Evolutionary conservation across 2,797 vertebrate genomes (phyloP).

Genomic region (Enteromius viviparus): DNA sequence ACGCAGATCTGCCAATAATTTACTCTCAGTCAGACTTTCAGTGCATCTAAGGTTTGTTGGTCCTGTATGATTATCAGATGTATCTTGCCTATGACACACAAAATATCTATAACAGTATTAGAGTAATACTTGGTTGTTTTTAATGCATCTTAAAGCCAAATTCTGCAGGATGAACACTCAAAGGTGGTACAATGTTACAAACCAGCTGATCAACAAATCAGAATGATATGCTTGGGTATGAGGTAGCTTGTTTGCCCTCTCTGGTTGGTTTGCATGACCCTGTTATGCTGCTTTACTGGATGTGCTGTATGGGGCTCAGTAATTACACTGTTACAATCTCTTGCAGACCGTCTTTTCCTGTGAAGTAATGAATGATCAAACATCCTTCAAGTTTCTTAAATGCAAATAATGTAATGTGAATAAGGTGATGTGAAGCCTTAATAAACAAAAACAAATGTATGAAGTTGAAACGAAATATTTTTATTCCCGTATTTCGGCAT

Average conservation of each 20-base stretch:
- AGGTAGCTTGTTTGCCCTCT: slow-evolving; percentile 9
- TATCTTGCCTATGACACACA: not conserved
- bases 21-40: not conserved
- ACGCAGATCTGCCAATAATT: not conserved
- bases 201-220: slow-evolving; percentile 18
- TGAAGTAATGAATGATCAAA: slow-evolving; percentile 39
- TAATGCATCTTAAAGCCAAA: slow-evolving; percentile 11
- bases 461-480: slow-evolving; percentile 13
- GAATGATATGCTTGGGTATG: slow-evolving; percentile 15
- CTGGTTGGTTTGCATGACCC: slow-evolving; percentile 71
- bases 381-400: slow-evolving; percentile 40
- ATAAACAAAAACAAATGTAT: slow-evolving; percentile 47
- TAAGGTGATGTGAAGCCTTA: slow-evolving; percentile 50
- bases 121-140: not conserved
- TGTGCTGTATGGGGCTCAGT: slow-evolving; percentile 45
- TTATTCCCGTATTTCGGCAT: not conserved
- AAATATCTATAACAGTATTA: not conserved
- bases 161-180: not conserved
- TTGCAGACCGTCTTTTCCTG: slow-evolving; percentile 43
- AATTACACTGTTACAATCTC: not conserved
- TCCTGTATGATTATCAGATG: not conserved
- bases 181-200: not conserved
- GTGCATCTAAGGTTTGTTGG: not conserved
- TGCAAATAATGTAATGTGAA: slow-evolving; percentile 54
- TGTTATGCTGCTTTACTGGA: slow-evolving; percentile 62